These are phyloP conservation scores for Lophius americanus DNA, from an alignment of 2,797 vertebrate species.

Conservation along the genomic window DNA sequence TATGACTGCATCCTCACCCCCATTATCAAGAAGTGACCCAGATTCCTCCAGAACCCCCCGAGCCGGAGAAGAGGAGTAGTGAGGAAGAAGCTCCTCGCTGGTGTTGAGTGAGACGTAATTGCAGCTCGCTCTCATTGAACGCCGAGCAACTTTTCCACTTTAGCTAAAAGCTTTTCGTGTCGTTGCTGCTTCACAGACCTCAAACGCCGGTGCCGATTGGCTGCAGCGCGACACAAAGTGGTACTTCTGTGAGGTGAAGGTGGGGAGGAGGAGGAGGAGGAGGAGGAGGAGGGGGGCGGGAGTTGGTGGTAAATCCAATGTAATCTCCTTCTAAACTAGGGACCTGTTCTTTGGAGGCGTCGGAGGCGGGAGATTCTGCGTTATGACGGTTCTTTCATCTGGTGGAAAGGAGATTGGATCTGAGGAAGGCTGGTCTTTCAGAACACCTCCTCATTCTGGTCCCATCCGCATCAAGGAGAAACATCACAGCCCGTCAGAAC, in stretches of 20 bases:
- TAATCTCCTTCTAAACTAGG: slow-evolving; percentile 82
- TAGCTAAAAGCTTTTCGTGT: slow-evolving; percentile 52
- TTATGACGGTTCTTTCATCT: slow-evolving; percentile 79
- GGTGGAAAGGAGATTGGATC: slow-evolving; percentile 81
- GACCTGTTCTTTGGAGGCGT: slow-evolving; percentile 69
- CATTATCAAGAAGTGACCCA: slow-evolving; percentile 65
- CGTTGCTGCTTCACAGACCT: slow-evolving; percentile 37
- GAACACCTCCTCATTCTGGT: slow-evolving; percentile 64
- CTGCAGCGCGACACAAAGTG: slow-evolving; percentile 31
- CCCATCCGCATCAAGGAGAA: slow-evolving; percentile 67
- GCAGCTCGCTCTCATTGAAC: slow-evolving; percentile 52
- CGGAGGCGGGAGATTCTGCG: slow-evolving; percentile 78
- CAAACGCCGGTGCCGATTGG: slow-evolving; percentile 53
- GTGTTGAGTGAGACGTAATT: slow-evolving; percentile 44
- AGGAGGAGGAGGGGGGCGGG: slow-evolving; percentile 71
- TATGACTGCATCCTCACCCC: slow-evolving; percentile 59
- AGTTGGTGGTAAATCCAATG: slow-evolving; percentile 82
- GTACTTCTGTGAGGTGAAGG: slow-evolving; percentile 54
- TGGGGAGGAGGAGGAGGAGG: slow-evolving; percentile 54
- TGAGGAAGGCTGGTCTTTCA: slow-evolving; percentile 74
- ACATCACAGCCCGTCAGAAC: slow-evolving; percentile 55
- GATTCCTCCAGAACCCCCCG: slow-evolving; percentile 51
- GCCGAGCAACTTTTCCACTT: slow-evolving; percentile 43
- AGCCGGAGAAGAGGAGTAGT: neutral
- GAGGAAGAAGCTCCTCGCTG: slow-evolving; percentile 27